A percentile compares a stretch with the other conserved stretches of the same genome.
Conservation (phyloP, 2,888 invertebrate genomes). For the Athalia circularis region DNA sequence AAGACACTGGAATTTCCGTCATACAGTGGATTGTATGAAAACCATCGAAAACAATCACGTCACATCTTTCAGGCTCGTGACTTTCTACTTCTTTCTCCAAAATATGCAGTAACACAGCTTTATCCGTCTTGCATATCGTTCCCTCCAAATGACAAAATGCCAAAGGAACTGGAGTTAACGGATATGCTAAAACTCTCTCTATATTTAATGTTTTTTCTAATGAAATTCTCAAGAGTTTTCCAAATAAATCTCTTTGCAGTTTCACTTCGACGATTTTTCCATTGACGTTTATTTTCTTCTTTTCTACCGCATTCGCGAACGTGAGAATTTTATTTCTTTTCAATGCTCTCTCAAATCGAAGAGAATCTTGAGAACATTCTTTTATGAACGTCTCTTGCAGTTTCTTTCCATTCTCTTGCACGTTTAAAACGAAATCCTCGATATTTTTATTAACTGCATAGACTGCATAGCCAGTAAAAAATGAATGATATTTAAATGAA, state of each 20-base stretch:
- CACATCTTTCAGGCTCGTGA: neutral
- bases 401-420: neutral
- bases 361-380: neutral
- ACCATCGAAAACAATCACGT: slow-evolving; percentile 24
- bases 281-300: neutral
- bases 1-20: too few species aligned
- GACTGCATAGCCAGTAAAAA: too few species aligned
- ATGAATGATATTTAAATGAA: too few species aligned
- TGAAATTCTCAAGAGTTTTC: neutral
- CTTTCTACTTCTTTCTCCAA: slow-evolving; percentile 37
- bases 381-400: neutral
- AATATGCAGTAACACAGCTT: slow-evolving; percentile 50
- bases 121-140: slow-evolving; percentile 53
- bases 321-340: neutral
- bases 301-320: neutral
- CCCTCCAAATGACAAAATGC: slow-evolving; percentile 53
- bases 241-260: slow-evolving; percentile 21
- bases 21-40: too few species aligned
- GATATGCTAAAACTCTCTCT: slow-evolving; percentile 49
- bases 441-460: too few species aligned
- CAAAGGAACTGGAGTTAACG: slow-evolving; percentile 52
- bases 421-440: too few species aligned
- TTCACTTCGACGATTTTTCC: slow-evolving; percentile 2
- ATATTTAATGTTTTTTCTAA: slow-evolving; percentile 47
- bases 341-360: neutral